These are phyloP conservation scores for Solenopsis fugax DNA, from an alignment of 1,140 invertebrate species.

Conservation along the genomic window DNA sequence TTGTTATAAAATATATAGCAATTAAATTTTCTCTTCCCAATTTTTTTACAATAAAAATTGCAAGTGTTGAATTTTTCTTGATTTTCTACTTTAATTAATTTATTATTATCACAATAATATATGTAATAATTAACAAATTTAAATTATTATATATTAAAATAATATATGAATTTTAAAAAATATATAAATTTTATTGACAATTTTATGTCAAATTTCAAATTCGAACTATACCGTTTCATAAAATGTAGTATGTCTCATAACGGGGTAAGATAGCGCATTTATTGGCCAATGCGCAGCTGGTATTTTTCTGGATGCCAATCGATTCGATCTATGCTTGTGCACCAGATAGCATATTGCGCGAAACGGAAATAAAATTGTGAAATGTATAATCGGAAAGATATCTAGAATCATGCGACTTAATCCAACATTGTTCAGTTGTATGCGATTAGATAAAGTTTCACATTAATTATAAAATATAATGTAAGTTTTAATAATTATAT, in stretches of 20 bases:
- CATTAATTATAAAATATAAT: slow-evolving; percentile 2
- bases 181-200: background rate
- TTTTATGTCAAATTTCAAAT: background rate
- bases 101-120: background rate
- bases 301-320: slow-evolving; percentile 52
- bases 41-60: background rate
- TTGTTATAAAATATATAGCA: background rate
- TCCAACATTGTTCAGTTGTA: background rate
- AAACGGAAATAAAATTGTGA: slow-evolving; percentile 33
- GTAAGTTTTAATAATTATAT: slow-evolving; percentile 2
- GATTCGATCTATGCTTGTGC: slow-evolving; percentile 14
- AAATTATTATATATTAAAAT: background rate
- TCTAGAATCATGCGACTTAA: background rate
- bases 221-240: background rate
- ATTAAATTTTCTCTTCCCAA: background rate
- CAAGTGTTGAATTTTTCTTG: background rate
- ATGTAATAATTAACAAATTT: background rate
- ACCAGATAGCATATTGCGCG: background rate
- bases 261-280: slow-evolving; percentile 4
- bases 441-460: background rate
- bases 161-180: background rate
- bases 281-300: background rate
- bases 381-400: background rate
- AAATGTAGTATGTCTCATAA: background rate
- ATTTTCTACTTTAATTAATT: background rate